Conservation (phyloP, 2,113 vertebrate genomes). For the Paracanthobrama guichenoti region DNA sequence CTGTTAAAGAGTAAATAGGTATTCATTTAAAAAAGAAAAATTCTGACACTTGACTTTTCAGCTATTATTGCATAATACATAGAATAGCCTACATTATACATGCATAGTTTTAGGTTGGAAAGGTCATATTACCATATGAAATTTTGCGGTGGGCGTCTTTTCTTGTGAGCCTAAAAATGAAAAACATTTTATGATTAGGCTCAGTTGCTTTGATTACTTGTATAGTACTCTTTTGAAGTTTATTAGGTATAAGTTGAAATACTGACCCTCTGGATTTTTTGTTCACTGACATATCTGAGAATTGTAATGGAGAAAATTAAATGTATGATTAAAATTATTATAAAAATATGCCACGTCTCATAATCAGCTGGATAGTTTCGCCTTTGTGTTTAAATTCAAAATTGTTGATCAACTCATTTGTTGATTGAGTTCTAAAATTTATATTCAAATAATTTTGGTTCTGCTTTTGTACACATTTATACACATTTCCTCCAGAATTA, state of each 20-base stretch:
- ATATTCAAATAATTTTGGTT: neutral
- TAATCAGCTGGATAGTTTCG: neutral
- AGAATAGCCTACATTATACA: neutral
- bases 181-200: neutral
- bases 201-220: neutral
- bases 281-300: neutral
- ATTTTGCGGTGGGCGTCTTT: conserved; percentile 7
- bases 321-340: neutral
- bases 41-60: no score
- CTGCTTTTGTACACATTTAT: neutral
- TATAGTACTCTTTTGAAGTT: neutral
- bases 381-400: neutral
- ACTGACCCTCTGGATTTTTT: neutral
- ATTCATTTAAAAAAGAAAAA: no score
- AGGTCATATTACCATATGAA: neutral
- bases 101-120: neutral
- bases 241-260: neutral
- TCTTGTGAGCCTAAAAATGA: neutral
- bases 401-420: neutral
- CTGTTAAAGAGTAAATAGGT: neutral
- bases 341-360: neutral
- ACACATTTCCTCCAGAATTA: neutral
- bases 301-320: neutral
- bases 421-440: neutral
- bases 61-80: neutral